A percentile compares a stretch with the other conserved stretches of the same genome.
phyloP scores from a whole-genome alignment of 2,797 vertebrate species.

The Okamejei kenojei region DNA sequence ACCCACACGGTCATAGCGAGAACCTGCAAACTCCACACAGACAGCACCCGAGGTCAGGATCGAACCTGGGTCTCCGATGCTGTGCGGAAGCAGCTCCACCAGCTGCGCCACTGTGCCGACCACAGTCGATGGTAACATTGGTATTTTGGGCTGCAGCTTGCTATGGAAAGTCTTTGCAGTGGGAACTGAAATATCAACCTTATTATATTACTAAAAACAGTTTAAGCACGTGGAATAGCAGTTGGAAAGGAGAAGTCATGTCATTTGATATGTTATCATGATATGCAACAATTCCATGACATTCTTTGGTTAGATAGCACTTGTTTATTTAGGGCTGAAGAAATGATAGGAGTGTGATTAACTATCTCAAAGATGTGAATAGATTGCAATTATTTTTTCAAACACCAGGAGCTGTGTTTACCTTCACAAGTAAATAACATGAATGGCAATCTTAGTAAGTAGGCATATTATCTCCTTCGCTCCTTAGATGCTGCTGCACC shows the following conservation, averaged over 20 bases:
- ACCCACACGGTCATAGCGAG: no score
- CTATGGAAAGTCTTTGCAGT: background rate
- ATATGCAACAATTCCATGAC: background rate
- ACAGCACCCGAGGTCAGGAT: no score
- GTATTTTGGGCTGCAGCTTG: background rate
- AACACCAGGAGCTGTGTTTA: background rate
- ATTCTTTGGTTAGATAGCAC: background rate
- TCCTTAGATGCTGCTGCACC: no score
- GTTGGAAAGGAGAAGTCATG: background rate
- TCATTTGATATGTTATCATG: conserved; percentile 7
- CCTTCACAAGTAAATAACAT: background rate
- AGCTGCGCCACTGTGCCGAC: no score
- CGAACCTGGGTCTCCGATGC: no score
- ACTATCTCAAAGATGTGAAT: background rate
- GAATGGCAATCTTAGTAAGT: background rate
- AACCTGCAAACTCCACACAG: no score
- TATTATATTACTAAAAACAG: background rate
- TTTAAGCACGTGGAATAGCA: background rate
- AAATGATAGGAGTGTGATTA: background rate
- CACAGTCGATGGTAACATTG: no score
- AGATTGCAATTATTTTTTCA: background rate
- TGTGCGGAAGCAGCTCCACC: no score
- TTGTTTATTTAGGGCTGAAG: background rate
- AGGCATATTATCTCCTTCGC: no score
- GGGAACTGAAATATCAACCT: background rate